Conservation (phyloP, 2,113 vertebrate species). For the Pyrgilauda ruficollis region DNA sequence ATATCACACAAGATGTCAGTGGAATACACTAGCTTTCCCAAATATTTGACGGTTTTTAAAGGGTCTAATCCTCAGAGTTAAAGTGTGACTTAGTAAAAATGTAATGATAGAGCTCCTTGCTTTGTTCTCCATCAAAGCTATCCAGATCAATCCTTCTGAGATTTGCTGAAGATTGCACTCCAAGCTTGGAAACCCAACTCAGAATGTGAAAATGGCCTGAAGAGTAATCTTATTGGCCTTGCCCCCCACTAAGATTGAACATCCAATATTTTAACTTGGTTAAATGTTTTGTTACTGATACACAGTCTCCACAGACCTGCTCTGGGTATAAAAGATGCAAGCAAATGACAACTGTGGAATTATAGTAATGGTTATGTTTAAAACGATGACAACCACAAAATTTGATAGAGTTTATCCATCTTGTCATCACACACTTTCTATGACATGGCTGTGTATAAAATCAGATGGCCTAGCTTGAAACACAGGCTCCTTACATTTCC, state of each 20-base stretch:
- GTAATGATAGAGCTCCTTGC: neutral
- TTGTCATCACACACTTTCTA: neutral
- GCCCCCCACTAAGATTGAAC: neutral
- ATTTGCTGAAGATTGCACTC: neutral
- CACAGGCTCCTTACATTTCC: neutral
- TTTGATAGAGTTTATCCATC: neutral
- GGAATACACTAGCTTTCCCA: neutral
- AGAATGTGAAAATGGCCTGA: neutral
- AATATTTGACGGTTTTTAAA: neutral
- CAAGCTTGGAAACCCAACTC: neutral
- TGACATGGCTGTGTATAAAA: neutral
- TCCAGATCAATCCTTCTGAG: neutral
- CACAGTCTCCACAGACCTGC: neutral
- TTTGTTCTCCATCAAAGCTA: neutral
- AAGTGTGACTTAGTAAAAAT: neutral
- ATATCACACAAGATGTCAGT: neutral
- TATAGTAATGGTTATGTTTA: neutral
- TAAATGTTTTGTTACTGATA: neutral
- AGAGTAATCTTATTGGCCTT: neutral
- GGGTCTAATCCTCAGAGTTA: neutral
- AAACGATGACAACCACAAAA: neutral
- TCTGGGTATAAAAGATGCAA: neutral
- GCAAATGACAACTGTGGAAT: neutral
- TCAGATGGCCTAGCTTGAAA: neutral
- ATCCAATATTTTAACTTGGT: neutral